Percentiles rank a stretch among this genome's conserved stretches.
phyloP scores from a whole-genome alignment of 2,888 invertebrate species.

The Schizaphis graminum region DNA sequence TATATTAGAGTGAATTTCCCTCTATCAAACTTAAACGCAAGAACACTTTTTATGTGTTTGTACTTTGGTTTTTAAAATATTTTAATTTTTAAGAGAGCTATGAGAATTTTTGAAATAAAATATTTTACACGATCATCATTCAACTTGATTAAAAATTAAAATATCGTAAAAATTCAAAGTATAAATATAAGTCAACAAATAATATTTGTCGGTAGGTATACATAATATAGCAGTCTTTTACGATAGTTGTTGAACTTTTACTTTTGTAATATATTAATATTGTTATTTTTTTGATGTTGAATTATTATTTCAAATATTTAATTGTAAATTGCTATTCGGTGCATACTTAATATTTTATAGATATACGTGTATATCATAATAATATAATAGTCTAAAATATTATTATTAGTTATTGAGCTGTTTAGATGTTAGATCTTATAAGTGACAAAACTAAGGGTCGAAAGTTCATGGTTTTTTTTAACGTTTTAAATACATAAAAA shows the following conservation, averaged over 20 bases:
- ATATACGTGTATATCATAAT: neutral
- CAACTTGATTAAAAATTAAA: neutral
- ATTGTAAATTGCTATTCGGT: neutral
- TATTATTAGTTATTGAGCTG: neutral
- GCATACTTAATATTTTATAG: neutral
- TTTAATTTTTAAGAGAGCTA: neutral
- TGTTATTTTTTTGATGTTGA: neutral
- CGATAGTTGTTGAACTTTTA: neutral
- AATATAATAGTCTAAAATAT: neutral
- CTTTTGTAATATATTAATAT: neutral
- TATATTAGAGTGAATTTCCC: neutral
- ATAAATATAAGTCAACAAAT: neutral
- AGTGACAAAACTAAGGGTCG: neutral
- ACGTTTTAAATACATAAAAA: neutral
- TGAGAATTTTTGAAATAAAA: neutral
- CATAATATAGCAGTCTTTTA: neutral
- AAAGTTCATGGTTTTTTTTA: neutral
- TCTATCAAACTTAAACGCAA: neutral
- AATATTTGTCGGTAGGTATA: neutral
- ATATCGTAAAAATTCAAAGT: neutral
- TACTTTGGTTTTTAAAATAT: neutral
- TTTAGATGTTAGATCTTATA: neutral
- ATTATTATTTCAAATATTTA: neutral
- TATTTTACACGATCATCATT: neutral
- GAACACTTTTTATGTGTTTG: neutral